Evolutionary conservation across 2,888 invertebrate genomes (phyloP).

Genomic region (Nomada fucata): DNA sequence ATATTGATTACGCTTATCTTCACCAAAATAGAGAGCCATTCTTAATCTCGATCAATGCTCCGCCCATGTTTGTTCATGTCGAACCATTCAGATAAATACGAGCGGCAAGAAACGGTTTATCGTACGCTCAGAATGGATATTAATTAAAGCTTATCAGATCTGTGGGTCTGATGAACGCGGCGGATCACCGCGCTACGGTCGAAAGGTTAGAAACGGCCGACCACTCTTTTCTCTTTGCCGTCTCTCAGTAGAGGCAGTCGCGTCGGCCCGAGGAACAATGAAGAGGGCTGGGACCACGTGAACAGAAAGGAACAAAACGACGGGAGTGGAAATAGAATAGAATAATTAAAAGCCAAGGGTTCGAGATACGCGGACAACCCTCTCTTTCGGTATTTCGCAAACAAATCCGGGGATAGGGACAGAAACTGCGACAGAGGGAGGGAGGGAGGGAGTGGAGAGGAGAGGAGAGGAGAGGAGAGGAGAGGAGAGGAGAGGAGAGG

Average conservation of each 20-base stretch:
- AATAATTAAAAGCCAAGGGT: constrained; percentile 56
- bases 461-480: background rate
- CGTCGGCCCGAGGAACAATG: constrained; percentile 31
- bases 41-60: background rate
- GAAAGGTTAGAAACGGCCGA: constrained; percentile 22
- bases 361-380: constrained; percentile 7
- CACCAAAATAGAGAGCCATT: background rate
- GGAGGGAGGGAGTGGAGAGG: background rate
- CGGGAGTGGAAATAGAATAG: constrained; percentile 45
- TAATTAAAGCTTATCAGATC: constrained; percentile 46
- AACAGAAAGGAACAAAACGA: constrained; percentile 47
- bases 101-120: background rate
- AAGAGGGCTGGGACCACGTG: constrained; percentile 24
- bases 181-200: constrained; percentile 6
- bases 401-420: constrained; percentile 17
- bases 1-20: background rate
- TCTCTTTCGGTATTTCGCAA: constrained; percentile 32
- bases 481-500: background rate
- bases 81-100: constrained; percentile 4
- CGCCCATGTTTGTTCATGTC: background rate
- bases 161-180: constrained; percentile 40
- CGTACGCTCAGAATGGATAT: background rate
- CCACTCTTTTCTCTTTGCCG: constrained; percentile 24
- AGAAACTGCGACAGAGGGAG: background rate
- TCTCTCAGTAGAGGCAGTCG: constrained; percentile 42